Conservation (phyloP, 2,888 invertebrate species). For the Nezara viridula region DNA sequence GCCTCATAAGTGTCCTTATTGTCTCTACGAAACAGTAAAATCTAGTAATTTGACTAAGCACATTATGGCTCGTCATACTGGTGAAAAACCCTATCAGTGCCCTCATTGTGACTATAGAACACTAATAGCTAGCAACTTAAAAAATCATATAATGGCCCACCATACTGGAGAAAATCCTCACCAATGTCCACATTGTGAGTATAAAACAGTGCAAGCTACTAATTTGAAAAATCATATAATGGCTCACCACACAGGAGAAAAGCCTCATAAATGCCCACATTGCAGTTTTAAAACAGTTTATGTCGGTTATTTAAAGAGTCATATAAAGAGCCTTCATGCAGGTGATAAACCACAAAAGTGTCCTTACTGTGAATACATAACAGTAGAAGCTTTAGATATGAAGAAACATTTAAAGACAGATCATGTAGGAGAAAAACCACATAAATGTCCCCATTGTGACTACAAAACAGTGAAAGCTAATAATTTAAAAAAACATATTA, state of each 20-base stretch:
- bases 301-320: neutral
- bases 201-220: neutral
- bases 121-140: neutral
- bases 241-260: conserved; percentile 20
- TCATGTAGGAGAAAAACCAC: neutral
- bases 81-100: conserved; percentile 11
- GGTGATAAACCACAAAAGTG: conserved; percentile 38
- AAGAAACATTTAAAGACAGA: conserved; percentile 13
- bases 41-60: neutral
- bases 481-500: conserved; percentile 28
- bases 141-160: neutral
- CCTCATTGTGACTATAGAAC: conserved; percentile 40
- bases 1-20: conserved; percentile 46
- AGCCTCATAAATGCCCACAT: conserved; percentile 40
- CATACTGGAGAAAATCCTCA: conserved; percentile 34
- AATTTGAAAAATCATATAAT: conserved; percentile 36
- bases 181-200: conserved; percentile 24
- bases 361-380: conserved; percentile 17
- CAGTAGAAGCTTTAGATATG: neutral
- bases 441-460: conserved; percentile 11
- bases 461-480: conserved; percentile 8
- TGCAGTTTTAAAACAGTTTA: conserved; percentile 5
- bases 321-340: conserved; percentile 1
- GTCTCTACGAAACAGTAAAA: neutral
- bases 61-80: conserved; percentile 31